Base-by-base conservation (phyloP, 2,113 vertebrate species). In the Ammodytes marinus region DNA sequence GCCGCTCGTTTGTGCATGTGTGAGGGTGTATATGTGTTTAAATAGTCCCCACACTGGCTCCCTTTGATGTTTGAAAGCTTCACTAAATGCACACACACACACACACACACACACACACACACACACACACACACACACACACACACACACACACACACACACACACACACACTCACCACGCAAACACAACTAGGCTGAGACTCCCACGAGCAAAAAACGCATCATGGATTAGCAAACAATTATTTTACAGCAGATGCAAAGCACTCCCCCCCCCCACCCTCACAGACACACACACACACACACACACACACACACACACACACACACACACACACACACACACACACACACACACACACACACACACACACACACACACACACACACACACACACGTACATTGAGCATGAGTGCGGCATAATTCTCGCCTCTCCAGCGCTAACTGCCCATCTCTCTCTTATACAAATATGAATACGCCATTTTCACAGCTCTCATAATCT, bases 21-120 rank as follows among this genome's bases (percentile, higher is more conserved):
- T 19, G 58, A 57, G 73, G n/a, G 72, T 69, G 78, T 39, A 57
- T 63, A 15, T 83, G 79, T 79, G 47, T 27, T 86, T 89, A 87
- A 81, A 86, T 70, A 70, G 85, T 65, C 76, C 74, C 81, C 74
- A 27, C 53, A 49, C 77, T 81, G 71, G 63, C 40, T 19, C 59
- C 35, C 79, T 89, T 88, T 88, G 71, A 88, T 89, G 87, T 85
- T 70, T 54, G 75, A 43, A 13, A 64, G 79, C 50, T 84, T 88
- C 46, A 37, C 80, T 86, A 86, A 87, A 83, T 71, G 43, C 70
- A 52, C 71, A 78, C 83, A 75, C 74, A 70, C 35, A 59, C 61
- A 57, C 19, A 27, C 27, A 27, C 70, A 52, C 71, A 78, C 83
- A 27, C 27, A 27, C 27, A 27, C 27, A 27, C 27, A 27, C 27